Evolutionary conservation across 2,797 vertebrate species (phyloP), one percentile per base, ranked within the genome.

Genomic region (Harpagifer antarcticus): DNA sequence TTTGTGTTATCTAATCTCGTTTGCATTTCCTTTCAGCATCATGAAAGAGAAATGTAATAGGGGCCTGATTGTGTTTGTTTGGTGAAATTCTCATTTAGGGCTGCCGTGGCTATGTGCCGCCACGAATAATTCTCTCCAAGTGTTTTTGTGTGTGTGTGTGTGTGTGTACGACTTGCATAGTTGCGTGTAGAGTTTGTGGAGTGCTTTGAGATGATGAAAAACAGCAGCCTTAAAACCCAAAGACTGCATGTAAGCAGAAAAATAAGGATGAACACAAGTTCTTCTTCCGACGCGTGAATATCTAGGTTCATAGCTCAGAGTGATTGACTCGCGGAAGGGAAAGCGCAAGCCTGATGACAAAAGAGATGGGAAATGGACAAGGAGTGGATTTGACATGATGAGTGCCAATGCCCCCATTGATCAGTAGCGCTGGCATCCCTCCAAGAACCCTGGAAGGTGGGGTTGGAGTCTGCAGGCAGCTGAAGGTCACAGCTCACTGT

Each of bases 21-120:
- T 95, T 94, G 93, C 93, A 94, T 95, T 95, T 94, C 91, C 93
- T 95, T 95, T 95, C 93, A 93, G 92, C 92, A 93, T 93, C 93
- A 94, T 95, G 92, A 94, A 95, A 95, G 93, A 91, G 89, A 92
- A 94, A 94, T 92, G 87, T 93, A 95, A 95, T 94, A 87, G 93
- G 82, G 78, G 79, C 84, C 89, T 94, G 93, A 95, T 94, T 95
- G 93, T 95, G 93, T 95, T 95, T 95, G 94, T 95, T 95, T 94
- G 94, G 91, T 91, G 91, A 94, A 94, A 94, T 94, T 94, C 91
- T 94, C 90, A 93, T 95, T 94, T 94, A 91, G 89, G 23, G 82
- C 81, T 86, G 83, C 79, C 54, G 82, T 86, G 80, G 87, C 77
- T 74, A 37, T 70, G 79, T 78, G 87, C 85, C 83, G 78, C 75